Evolutionary conservation across 2,113 vertebrate genomes (phyloP).

Genomic region (Eurypyga helias): DNA sequence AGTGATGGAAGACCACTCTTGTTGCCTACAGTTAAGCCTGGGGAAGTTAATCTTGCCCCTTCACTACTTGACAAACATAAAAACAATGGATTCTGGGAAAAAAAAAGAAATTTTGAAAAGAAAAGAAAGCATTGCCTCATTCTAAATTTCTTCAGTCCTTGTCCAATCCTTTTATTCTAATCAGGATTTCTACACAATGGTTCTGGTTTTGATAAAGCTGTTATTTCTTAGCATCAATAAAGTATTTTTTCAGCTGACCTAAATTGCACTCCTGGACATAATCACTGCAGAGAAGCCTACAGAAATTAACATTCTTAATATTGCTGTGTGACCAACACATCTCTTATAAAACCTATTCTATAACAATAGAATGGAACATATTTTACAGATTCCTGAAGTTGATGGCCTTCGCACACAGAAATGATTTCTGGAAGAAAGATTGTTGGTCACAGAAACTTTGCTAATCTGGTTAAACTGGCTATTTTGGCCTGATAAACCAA

Average conservation of each 20-base stretch:
- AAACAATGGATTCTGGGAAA: neutral
- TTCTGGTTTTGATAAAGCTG: neutral
- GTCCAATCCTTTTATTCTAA: neutral
- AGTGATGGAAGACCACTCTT: neutral
- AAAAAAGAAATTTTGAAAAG: neutral
- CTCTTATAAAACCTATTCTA: neutral
- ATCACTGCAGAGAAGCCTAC: neutral
- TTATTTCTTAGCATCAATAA: neutral
- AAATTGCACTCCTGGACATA: neutral
- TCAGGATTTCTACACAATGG: neutral
- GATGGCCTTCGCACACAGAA: neutral
- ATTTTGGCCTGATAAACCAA: neutral
- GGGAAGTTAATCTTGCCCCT: neutral
- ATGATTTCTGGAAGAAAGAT: neutral
- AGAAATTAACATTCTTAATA: neutral
- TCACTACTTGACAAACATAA: neutral
- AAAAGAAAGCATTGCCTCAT: accelerated
- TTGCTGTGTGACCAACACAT: neutral
- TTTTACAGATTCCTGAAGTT: neutral
- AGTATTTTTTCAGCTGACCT: neutral
- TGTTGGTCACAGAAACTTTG: neutral
- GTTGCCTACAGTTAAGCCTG: accelerated
- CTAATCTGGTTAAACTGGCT: neutral
- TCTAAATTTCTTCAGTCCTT: neutral
- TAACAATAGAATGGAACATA: accelerated